Evolutionary conservation across 1,140 invertebrate genomes (phyloP), one percentile per base, ranked within the genome.

Genomic region (Matsumurasca onukii): DNA sequence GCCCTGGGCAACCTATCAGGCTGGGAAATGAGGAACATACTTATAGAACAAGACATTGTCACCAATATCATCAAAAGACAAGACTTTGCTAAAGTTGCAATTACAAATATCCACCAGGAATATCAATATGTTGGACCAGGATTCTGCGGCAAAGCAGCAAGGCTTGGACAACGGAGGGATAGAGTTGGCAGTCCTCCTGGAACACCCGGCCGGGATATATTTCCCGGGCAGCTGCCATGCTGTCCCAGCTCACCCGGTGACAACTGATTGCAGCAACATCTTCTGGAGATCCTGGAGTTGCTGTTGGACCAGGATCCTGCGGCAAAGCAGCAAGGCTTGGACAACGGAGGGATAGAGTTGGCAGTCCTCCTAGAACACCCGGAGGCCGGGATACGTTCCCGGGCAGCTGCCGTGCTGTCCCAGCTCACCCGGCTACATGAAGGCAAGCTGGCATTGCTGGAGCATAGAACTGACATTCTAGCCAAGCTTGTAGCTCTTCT

Each of bases 301-400:
- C 24, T 64, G 12, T 31, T 45, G 3, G 45, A 51, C 51, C 51
- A 48, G 9, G 20, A 31, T 48, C 20, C 17, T 3, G 34, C 48
- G 24, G 64, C 64, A 0, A 66, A 48, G n/a, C 0, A 5, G 13
- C 29, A 49, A 17, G 64, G 39, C 24, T n/a, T 66, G 27, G 25
- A 48, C 3, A 15, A 51, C 12, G 31, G 45, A 3, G 45, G 24
- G 1, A 51, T 48, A 13, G 45, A 66, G 51, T 29, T 66, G 12
- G n/a, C 64, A 1, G 17, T 66, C n/a, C 45, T 31, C 9, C 24
- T 68, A 20, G 57, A 61, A 13, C 52, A 68, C 34, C 29, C 52
- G 15, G 31, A 13, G 27, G 31, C 55, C 1, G 25, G 45, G 24
- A 27, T 45, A 1, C 29, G 55, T 45, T 30, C 57, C 12, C n/a